Percentiles rank a stretch among this genome's conserved stretches.
phyloP scores from a whole-genome alignment of 2,888 invertebrate genomes.

The Chrysodeixis includens region DNA sequence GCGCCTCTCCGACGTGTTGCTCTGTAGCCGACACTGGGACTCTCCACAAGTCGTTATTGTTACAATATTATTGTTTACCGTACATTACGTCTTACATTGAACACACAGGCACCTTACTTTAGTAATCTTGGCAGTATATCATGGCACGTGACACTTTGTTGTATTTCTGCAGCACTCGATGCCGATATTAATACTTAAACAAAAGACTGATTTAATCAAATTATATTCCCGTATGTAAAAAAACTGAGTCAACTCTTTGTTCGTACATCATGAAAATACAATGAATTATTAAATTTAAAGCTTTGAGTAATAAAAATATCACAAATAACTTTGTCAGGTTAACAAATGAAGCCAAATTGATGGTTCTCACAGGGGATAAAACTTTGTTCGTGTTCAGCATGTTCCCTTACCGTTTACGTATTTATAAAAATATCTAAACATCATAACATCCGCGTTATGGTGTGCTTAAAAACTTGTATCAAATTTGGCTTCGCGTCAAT shows the following conservation, averaged over 20 bases:
- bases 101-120: conserved; percentile 87
- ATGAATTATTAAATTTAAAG: conserved; percentile 71
- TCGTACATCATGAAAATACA: conserved; percentile 64
- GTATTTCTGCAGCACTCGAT: conserved; percentile 62
- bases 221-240: conserved; percentile 55
- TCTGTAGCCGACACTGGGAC: conserved; percentile 45
- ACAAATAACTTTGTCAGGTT: conserved; percentile 75
- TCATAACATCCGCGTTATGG: conserved; percentile 21
- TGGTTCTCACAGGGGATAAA: conserved; percentile 37
- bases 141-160: conserved; percentile 78
- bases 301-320: conserved; percentile 76
- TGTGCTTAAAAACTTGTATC: conserved; percentile 42
- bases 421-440: conserved; percentile 48
- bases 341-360: conserved; percentile 63
- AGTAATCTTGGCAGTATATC: conserved; percentile 80
- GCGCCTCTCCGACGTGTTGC: conserved; percentile 22
- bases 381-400: conserved; percentile 31
- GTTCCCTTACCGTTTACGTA: conserved; percentile 35
- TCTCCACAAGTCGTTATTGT: conserved; percentile 44
- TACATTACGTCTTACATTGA: conserved; percentile 76
- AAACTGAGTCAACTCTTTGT: conserved; percentile 55
- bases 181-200: conserved; percentile 50
- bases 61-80: conserved; percentile 68
- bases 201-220: conserved; percentile 50
- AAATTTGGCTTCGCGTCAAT: conserved; percentile 57